Percentiles rank a stretch among this genome's conserved stretches.
phyloP scores from a whole-genome alignment of 1,140 invertebrate genomes.

The Aphidius gifuensis region DNA sequence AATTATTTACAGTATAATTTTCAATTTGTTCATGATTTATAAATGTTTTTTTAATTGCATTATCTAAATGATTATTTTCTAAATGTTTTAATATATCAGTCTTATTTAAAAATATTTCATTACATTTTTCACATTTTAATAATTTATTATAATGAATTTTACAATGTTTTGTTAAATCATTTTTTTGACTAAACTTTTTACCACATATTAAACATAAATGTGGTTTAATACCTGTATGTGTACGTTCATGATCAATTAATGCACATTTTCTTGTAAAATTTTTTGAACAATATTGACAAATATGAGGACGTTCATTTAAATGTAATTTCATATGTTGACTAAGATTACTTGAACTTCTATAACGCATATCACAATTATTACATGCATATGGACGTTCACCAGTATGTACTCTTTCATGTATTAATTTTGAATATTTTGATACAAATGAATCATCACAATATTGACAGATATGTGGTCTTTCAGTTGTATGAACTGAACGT shows the following conservation, averaged over 20 bases:
- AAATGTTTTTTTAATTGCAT: not conserved
- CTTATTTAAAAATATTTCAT: constrained; percentile 27
- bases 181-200: constrained; percentile 49
- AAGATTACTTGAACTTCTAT: constrained; percentile 45
- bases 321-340: constrained; percentile 51
- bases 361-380: constrained; percentile 47
- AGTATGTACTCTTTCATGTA: constrained; percentile 59
- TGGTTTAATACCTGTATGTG: constrained; percentile 68
- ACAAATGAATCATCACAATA: constrained; percentile 58
- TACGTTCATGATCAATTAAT: constrained; percentile 63
- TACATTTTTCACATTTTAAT: constrained; percentile 26
- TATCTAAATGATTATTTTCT: constrained; percentile 2
- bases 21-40: not conserved
- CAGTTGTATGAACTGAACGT: constrained; percentile 54
- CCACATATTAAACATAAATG: constrained; percentile 43
- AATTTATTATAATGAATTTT: constrained; percentile 38
- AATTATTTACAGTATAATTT: not conserved
- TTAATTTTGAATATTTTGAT: constrained; percentile 51
- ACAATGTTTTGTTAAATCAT: constrained; percentile 48
- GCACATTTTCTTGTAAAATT: constrained; percentile 45
- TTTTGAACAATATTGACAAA: constrained; percentile 55
- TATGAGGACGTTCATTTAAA: constrained; percentile 53
- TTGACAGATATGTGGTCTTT: constrained; percentile 56
- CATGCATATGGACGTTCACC: constrained; percentile 61
- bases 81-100: constrained; percentile 32